Conservation (phyloP, 2,888 invertebrate species). For the Netelia fuscicornis region DNA sequence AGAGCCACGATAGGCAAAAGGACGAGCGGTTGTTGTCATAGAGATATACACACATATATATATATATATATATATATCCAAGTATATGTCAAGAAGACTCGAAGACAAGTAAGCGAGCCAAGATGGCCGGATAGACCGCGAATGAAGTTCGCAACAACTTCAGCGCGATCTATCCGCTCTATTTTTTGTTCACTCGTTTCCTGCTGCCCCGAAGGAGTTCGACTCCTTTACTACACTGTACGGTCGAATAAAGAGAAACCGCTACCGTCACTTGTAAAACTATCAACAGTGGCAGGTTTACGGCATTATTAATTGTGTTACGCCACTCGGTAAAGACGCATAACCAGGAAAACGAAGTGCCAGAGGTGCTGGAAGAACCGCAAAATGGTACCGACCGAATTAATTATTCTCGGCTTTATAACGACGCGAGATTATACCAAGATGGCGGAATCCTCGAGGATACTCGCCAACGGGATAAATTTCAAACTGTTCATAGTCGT, state of each 20-base stretch:
- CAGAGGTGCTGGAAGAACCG: constrained; percentile 1
- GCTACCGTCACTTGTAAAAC: constrained; percentile 22
- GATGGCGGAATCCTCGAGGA: not conserved
- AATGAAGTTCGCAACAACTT: constrained; percentile 14
- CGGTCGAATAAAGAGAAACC: constrained; percentile 35
- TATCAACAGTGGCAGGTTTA: constrained; percentile 36
- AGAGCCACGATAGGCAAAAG: constrained; percentile 35
- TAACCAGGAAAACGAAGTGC: constrained; percentile 28
- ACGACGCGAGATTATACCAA: constrained; percentile 8
- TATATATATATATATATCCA: not conserved
- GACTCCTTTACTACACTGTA: constrained; percentile 13
- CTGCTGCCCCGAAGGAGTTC: constrained; percentile 28
- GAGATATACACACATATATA: not conserved
- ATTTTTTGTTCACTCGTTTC: not conserved
- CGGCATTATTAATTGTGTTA: constrained; percentile 46
- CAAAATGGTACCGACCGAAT: constrained; percentile 22
- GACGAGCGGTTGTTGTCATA: constrained; percentile 7
- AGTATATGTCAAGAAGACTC: not conserved
- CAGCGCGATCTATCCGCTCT: not conserved
- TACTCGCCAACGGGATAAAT: not conserved
- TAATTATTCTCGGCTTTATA: constrained; percentile 36
- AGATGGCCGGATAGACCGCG: constrained; percentile 26
- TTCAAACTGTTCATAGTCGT: not conserved
- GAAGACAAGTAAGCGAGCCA: constrained; percentile 18
- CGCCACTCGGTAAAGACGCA: constrained; percentile 33